Evolutionary conservation across 2,797 vertebrate genomes (phyloP), one percentile per base, ranked within the genome.

Genomic region (Pseudochaenichthys georgianus): DNA sequence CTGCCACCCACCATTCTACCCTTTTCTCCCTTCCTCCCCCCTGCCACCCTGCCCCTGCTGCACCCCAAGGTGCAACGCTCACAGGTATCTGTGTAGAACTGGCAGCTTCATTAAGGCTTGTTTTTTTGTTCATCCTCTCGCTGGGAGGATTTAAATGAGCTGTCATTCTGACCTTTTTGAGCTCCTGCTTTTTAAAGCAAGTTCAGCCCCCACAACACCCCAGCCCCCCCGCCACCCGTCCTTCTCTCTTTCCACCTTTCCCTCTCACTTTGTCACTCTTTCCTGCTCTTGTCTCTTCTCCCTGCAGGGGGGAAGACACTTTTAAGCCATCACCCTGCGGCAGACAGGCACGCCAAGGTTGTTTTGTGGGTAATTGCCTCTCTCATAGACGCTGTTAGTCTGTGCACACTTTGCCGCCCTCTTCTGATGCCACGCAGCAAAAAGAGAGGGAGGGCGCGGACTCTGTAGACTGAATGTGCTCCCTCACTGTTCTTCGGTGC

Each of bases 131-230:
- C 4, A 9, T 80, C 62, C 79, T 73, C 88, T 91, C 41, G 17
- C 89, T 78, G 84, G 88, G 89, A 92, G 90, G 93, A 94, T 95
- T 95, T 95, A 95, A 95, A 95, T 95, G 94, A 95, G 94, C 92
- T 93, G 93, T 94, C 90, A 88, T 88, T 90, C 90, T 95, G 94
- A 96, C 94, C 94, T 95, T 96, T 95, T 90, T 92, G 89, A 91
- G 92, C 89, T 90, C 78, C 84, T 87, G 85, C 84, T 90, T 90
- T 93, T 92, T 87, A 88, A 89, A 92, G 84, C 68, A 73, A 87
- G 88, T 91, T 90, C 80, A 90, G 72, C 74, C 78, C 55, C 79
- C 64, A 61, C 19, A 4, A 50, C 67, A 57, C 64, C 73, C 61
- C 31, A 34, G 72, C 73, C 65, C 78, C 73, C 64, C 78, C 19